Percentiles rank a stretch among this genome's conserved stretches.
phyloP scores from a whole-genome alignment of 2,113 vertebrate species.

The Nanorana parkeri region DNA sequence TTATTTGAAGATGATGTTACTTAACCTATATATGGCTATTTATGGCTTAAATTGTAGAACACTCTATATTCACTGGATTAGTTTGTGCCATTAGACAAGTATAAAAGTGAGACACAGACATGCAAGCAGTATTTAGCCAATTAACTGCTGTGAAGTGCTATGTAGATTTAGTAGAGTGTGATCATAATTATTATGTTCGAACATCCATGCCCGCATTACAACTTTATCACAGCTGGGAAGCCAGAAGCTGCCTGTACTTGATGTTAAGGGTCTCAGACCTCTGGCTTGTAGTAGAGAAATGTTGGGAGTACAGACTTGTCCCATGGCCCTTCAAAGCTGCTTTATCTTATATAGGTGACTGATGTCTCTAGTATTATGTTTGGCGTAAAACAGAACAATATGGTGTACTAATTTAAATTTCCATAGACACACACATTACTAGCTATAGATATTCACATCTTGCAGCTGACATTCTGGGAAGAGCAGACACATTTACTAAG shows the following conservation, averaged over 20 bases:
- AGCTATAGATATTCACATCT: neutral
- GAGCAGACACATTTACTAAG: slow-evolving; percentile 42
- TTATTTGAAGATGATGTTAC: too few species aligned
- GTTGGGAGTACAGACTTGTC: neutral
- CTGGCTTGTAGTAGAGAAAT: neutral
- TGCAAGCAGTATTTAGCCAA: too few species aligned
- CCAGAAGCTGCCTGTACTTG: neutral
- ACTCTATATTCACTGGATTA: too few species aligned
- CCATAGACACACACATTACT: neutral
- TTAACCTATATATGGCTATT: too few species aligned
- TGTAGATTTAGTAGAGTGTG: too few species aligned
- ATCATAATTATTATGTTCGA: neutral
- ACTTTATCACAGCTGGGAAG: neutral
- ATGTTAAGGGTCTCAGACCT: neutral
- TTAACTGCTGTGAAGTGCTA: too few species aligned
- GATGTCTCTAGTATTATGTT: too few species aligned
- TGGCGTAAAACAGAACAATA: neutral
- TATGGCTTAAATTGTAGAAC: too few species aligned
- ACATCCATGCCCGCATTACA: neutral
- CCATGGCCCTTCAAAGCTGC: neutral
- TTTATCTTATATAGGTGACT: too few species aligned
- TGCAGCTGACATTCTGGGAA: slow-evolving; percentile 35
- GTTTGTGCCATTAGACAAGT: too few species aligned
- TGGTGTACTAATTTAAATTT: neutral
- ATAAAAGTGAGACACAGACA: too few species aligned